phyloP scores from a whole-genome alignment of 2,797 vertebrate genomes.

The Pelochelys cantorii region DNA sequence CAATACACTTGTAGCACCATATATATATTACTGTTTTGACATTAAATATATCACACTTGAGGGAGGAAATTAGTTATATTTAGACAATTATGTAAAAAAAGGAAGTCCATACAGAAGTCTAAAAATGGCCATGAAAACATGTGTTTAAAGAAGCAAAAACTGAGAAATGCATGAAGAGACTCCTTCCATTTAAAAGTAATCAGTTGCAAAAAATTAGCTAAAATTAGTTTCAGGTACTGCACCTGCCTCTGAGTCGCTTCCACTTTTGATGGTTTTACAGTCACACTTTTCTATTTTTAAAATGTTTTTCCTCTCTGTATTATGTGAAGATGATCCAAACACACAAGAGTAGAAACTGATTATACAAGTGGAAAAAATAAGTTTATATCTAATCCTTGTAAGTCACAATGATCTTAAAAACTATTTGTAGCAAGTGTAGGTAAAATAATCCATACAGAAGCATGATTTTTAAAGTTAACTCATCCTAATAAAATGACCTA shows the following conservation, averaged over 20 bases:
- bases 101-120: background rate
- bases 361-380: background rate
- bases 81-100: background rate
- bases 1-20: background rate
- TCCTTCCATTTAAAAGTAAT: background rate
- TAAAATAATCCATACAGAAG: background rate
- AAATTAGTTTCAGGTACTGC: conserved; percentile 32
- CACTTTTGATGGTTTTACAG: background rate
- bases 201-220: background rate
- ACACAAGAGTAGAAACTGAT: background rate
- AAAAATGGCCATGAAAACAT: conserved; percentile 53
- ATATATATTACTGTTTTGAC: background rate
- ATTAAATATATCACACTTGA: background rate
- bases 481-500: background rate
- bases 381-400: background rate
- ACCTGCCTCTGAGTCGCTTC: conserved; percentile 19
- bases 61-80: background rate
- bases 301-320: background rate
- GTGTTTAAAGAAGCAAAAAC: conserved; percentile 5
- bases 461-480: background rate
- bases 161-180: background rate
- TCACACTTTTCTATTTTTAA: conserved; percentile 23
- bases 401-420: background rate
- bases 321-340: conserved; percentile 3
- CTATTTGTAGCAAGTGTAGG: background rate